Conservation (phyloP, 2,888 invertebrate genomes). For the Rhagonycha fulva region DNA sequence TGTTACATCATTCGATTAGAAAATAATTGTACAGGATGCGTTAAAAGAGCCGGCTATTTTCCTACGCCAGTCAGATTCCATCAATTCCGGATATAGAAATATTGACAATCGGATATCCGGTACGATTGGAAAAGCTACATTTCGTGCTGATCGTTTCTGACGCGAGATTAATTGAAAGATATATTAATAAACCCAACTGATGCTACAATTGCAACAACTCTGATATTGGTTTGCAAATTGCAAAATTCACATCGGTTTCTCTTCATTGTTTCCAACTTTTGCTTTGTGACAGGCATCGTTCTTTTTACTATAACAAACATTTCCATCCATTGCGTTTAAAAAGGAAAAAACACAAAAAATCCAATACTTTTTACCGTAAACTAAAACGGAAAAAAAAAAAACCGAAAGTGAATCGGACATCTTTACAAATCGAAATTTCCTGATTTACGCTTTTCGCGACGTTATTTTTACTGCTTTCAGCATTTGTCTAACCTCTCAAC, state of each 20-base stretch:
- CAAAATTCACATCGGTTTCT: background rate
- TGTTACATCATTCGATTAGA: background rate
- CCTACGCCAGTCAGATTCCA: background rate
- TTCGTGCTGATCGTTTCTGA: slow-evolving; percentile 28
- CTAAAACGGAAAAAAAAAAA: background rate
- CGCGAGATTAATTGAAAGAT: slow-evolving; percentile 43
- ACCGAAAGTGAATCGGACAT: background rate
- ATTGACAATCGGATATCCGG: slow-evolving; percentile 44
- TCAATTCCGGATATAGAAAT: slow-evolving; percentile 34
- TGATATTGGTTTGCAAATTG: slow-evolving; percentile 1
- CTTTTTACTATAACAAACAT: background rate
- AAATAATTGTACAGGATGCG: background rate
- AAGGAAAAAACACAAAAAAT: background rate
- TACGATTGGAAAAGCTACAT: slow-evolving; percentile 10
- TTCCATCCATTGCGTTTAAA: background rate
- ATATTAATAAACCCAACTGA: slow-evolving; percentile 33
- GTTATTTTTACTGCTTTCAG: background rate
- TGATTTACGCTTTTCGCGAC: background rate
- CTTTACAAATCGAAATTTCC: background rate
- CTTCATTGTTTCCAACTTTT: background rate
- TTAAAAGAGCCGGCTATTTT: background rate
- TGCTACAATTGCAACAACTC: background rate
- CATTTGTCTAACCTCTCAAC: background rate
- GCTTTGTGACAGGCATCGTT: background rate
- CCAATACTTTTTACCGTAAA: background rate